A percentile compares a stretch with the other conserved stretches of the same genome.
These are phyloP conservation scores for Gephyroberyx darwinii DNA, from an alignment of 2,797 vertebrate genomes.

Conservation along the genomic window DNA sequence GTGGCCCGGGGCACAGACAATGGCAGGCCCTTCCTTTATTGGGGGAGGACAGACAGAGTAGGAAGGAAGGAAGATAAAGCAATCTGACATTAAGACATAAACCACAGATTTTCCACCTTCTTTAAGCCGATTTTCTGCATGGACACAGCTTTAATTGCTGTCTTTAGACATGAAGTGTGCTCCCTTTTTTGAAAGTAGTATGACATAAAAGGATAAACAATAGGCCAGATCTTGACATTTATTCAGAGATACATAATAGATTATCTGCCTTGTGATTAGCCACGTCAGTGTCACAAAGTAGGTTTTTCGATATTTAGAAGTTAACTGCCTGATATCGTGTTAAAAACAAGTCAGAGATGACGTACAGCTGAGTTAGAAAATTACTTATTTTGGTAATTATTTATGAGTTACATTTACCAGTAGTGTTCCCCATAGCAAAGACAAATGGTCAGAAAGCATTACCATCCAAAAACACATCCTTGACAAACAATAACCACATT, in stretches of 20 bases:
- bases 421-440: neutral
- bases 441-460: constrained; percentile 8
- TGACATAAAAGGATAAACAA: constrained; percentile 44
- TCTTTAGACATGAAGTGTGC: constrained; percentile 21
- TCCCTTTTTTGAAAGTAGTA: constrained; percentile 44
- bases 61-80: constrained; percentile 62
- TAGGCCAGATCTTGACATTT: constrained; percentile 65
- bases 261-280: constrained; percentile 37
- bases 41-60: constrained; percentile 44
- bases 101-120: constrained; percentile 41
- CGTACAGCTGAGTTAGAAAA: neutral
- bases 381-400: neutral
- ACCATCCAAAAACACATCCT: neutral
- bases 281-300: constrained; percentile 22
- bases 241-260: constrained; percentile 38
- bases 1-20: constrained; percentile 65
- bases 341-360: constrained; percentile 5
- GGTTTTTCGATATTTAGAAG: neutral
- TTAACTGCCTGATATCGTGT: neutral
- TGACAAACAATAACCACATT: neutral
- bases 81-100: constrained; percentile 62
- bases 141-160: constrained; percentile 45
- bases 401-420: neutral
- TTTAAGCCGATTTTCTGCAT: constrained; percentile 57
- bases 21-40: constrained; percentile 53